These are phyloP conservation scores for Epinotia brunnichana DNA, from an alignment of 2,888 invertebrate genomes.

Conservation along the genomic window DNA sequence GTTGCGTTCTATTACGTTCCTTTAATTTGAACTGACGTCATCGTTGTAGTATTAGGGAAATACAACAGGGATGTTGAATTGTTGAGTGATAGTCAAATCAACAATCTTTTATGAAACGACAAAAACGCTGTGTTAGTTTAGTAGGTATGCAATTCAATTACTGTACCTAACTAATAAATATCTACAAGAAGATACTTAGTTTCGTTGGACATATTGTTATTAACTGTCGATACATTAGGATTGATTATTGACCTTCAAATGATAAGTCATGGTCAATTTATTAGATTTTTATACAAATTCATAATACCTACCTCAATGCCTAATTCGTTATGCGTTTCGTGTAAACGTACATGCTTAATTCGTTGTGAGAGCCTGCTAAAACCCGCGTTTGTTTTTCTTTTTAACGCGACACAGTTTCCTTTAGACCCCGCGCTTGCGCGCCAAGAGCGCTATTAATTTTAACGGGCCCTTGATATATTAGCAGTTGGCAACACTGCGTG, in stretches of 20 bases:
- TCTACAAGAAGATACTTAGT: no score
- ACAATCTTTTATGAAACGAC: no score
- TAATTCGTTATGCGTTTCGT: neutral
- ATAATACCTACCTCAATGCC: constrained; percentile 4
- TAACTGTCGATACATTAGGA: no score
- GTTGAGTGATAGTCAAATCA: no score
- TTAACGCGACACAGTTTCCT: constrained; percentile 42
- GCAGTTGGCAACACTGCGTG: constrained; percentile 51
- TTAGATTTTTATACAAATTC: neutral
- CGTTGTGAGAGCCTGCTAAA: constrained; percentile 3
- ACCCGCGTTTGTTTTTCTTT: constrained; percentile 31
- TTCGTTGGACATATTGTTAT: no score
- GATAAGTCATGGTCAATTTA: no score
- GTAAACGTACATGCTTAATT: neutral
- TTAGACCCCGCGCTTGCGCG: constrained; percentile 52
- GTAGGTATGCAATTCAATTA: no score
- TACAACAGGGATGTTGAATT: no score
- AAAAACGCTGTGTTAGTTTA: no score
- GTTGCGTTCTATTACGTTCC: neutral
- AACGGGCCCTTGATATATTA: constrained; percentile 61
- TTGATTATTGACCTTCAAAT: neutral
- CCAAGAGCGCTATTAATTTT: constrained; percentile 60
- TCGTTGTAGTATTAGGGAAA: neutral
- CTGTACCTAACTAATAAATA: no score
- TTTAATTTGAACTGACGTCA: neutral